Base-by-base conservation (phyloP, 2,888 invertebrate species). In the Parnassius glacialis region DNA sequence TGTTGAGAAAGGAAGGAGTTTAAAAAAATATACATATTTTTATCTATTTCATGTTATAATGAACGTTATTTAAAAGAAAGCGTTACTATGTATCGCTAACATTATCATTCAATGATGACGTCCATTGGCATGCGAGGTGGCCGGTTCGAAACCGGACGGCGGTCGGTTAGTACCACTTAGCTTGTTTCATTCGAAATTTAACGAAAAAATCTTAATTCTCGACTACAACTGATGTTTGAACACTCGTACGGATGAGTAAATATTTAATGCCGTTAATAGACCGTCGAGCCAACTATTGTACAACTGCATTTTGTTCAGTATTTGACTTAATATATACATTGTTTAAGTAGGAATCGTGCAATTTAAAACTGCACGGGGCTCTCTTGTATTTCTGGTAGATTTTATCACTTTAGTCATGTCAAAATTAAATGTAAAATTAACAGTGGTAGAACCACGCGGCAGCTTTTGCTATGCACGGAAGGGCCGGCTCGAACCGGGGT, bases 41-140 rank as follows among this genome's bases (percentile, higher is more conserved):
- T 25, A 34, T 42, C n/a, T 7, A 20, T 2, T 47, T 34, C 50
- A 2, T 56, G 10, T 12, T 56, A 9, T 56, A 13, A 41, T 41
- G 1, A 5, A 41, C 25, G 11, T 57, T 42, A 5, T 50, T 10
- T 50, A 1, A 25, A 34, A n/a, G n/a, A 13, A 16, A 42, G 5
- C 11, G 41, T 51, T 11, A 42, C 51, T 47, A 52, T 61, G 59
- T 61, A 56, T 44, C 51, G 16, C 12, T 9, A 13, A 50, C 12
- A 42, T 58, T 53, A 62, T 62, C 54, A 34, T 57, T 53, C 56
- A 52, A 61, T 61, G 48, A 61, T 54, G 53, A 57, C 53, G 41
- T 54, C 52, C 25, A 44, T 53, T 25, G 51, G 25, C 52, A 7
- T 48, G 16, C 25, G 48, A 44, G 25, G n/a, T 44, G 43, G 43